These are phyloP conservation scores for Laticauda laticaudata DNA, from an alignment of 2,113 vertebrate genomes.

Conservation along the genomic window DNA sequence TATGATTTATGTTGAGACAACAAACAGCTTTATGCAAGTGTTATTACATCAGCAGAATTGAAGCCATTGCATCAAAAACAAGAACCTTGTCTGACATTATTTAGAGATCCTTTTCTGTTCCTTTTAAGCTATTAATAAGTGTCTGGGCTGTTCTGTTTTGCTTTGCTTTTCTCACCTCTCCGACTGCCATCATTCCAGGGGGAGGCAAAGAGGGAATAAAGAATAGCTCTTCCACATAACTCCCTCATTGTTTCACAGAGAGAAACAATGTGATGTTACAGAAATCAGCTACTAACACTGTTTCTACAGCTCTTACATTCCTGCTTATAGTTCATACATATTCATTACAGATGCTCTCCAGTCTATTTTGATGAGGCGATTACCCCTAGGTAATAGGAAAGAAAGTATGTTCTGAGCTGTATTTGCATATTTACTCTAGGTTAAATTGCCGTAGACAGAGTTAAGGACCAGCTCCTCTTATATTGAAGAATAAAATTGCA, in stretches of 20 bases:
- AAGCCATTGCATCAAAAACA: not conserved
- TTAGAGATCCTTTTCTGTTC: not conserved
- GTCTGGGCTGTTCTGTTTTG: not conserved
- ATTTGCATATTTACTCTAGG: constrained; percentile 4
- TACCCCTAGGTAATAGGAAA: not conserved
- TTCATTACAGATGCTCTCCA: not conserved
- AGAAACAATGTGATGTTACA: not conserved
- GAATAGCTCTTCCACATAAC: not conserved
- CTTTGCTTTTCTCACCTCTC: not conserved
- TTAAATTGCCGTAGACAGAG: not conserved
- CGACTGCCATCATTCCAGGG: not conserved
- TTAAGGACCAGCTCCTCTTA: not conserved
- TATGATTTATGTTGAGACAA: not conserved
- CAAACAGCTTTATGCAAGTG: not conserved
- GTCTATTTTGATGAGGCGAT: not conserved
- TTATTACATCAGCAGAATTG: constrained; percentile 1
- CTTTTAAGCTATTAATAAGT: not conserved
- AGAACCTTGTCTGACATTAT: not conserved
- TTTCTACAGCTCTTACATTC: not conserved
- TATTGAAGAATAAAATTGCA: not conserved
- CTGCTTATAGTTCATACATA: not conserved
- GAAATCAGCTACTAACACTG: not conserved
- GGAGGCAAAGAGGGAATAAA: not conserved
- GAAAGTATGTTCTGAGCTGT: not conserved
- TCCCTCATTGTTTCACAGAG: not conserved